A percentile compares a stretch with the other conserved stretches of the same genome.
phyloP scores from a whole-genome alignment of 2,888 invertebrate species.

The Nomada ruficornis region DNA sequence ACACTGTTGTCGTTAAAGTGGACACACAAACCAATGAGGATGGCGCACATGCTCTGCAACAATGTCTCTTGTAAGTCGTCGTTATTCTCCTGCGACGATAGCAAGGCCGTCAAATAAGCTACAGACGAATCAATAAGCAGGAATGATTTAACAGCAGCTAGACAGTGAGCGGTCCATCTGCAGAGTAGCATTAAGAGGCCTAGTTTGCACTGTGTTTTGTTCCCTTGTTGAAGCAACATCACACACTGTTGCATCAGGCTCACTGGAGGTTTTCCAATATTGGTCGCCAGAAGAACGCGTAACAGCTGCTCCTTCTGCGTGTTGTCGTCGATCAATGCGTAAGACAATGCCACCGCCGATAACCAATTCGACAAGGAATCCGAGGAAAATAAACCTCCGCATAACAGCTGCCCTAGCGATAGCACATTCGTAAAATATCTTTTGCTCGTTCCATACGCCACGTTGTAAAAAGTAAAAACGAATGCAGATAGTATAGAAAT shows the following conservation, averaged over 20 bases:
- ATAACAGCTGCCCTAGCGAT: conserved; percentile 92
- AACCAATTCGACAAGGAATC: conserved; percentile 98
- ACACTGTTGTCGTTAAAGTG: conserved; percentile 94
- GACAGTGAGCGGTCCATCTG: conserved; percentile 94
- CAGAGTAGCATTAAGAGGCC: conserved; percentile 96
- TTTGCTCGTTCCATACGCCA: not conserved
- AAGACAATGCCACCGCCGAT: conserved; percentile 95
- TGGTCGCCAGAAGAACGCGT: conserved; percentile 94
- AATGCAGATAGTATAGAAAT: not conserved
- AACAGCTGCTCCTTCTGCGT: conserved; percentile 95
- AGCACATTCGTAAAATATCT: conserved; percentile 47
- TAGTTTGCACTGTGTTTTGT: conserved; percentile 92
- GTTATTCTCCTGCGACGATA: conserved; percentile 89
- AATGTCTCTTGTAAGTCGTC: conserved; percentile 96
- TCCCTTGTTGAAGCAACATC: conserved; percentile 92
- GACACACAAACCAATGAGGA: conserved; percentile 96
- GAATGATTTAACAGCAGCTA: conserved; percentile 92
- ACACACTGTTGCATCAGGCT: conserved; percentile 96
- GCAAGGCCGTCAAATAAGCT: conserved; percentile 91
- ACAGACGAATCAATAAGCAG: conserved; percentile 92
- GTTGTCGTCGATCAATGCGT: conserved; percentile 94
- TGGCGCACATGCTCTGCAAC: conserved; percentile 95
- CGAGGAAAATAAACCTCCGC: conserved; percentile 95
- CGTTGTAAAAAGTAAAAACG: not conserved
- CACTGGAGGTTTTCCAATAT: conserved; percentile 93